These are phyloP conservation scores for Prietella phreatophila DNA, from an alignment of 2,113 vertebrate species.

Conservation along the genomic window DNA sequence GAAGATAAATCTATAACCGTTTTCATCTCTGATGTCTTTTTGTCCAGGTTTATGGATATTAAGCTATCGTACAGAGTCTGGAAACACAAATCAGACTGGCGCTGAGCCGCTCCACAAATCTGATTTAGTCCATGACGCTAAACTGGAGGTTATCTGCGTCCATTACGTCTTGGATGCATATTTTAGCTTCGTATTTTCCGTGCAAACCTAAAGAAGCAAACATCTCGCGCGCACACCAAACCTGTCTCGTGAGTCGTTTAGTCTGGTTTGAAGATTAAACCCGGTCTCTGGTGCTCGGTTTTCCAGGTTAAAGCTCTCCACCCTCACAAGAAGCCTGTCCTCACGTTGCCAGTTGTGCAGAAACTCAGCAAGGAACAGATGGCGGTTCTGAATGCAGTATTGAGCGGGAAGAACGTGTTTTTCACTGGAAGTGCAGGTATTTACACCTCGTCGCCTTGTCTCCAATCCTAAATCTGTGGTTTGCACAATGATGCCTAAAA, in stretches of 20 bases:
- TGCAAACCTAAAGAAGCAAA: not conserved
- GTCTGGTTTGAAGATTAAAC: not conserved
- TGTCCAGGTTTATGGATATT: not conserved
- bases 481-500: not conserved
- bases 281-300: not conserved
- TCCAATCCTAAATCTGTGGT: not conserved
- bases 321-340: slow-evolving; percentile 72
- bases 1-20: not conserved
- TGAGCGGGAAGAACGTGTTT: slow-evolving; percentile 88
- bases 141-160: not conserved
- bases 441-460: not conserved
- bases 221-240: not conserved
- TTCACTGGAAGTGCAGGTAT: slow-evolving; percentile 95
- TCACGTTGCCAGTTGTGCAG: slow-evolving; percentile 65
- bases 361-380: slow-evolving; percentile 85
- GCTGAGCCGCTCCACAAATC: not conserved
- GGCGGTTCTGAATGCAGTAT: slow-evolving; percentile 78
- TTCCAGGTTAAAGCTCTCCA: slow-evolving; percentile 69
- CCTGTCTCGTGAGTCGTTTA: not conserved
- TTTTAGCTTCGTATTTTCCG: no score
- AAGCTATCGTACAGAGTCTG: no score
- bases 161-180: not conserved
- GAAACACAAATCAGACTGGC: not conserved
- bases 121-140: not conserved
- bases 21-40: not conserved